Base-by-base conservation (phyloP, 1,140 invertebrate genomes). In the Epicauta chinensis region DNA sequence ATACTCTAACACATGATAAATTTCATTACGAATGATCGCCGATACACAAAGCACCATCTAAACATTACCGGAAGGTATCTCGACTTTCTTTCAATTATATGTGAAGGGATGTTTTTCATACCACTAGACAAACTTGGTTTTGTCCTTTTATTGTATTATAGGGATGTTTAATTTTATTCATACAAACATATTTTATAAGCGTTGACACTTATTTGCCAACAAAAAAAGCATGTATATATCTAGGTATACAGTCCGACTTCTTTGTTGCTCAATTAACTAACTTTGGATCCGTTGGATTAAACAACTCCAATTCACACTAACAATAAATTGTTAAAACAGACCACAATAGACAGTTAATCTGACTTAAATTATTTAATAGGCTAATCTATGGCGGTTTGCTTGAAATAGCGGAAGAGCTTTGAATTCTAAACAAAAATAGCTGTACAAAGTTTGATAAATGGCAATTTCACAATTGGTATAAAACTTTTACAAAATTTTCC, bases 1-100 rank as follows among this genome's bases (percentile, higher is more conserved):
- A 16, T 42, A 40, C 50, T 57, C 60, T 53, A 63, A 61, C 60
- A 64, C 62, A 62, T 63, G 60, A 64, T 64, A 65, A 65, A 65
- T 65, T 65, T 63, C 58, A 61, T 65, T 63, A 57, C 58, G 48
- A 40, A 56, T 53, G 49, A 44, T 40, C 61, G 50, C 37, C 48
- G 51, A 61, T 31, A 58, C 59, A 50, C 37, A 48, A 60, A 62
- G 53, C 62, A 58, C 59, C 62, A 52, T 51, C 54, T 47, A 61
- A 58, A 61, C 59, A 58, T 48, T 30, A 44, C 42, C 42, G 53
- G 54, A 34, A 34, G 10, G 12, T 34, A 34, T 34, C 10, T n/a
- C 11, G 32, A 12, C 32, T 12, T 34, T 3, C 10, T 11, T 34
- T 3, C 10, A 34, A 34, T 34, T 34, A 34, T 56, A 49, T 36